A percentile compares a stretch with the other conserved stretches of the same genome.
Conservation (phyloP, 2,888 invertebrate genomes). For the Seira ritae region DNA sequence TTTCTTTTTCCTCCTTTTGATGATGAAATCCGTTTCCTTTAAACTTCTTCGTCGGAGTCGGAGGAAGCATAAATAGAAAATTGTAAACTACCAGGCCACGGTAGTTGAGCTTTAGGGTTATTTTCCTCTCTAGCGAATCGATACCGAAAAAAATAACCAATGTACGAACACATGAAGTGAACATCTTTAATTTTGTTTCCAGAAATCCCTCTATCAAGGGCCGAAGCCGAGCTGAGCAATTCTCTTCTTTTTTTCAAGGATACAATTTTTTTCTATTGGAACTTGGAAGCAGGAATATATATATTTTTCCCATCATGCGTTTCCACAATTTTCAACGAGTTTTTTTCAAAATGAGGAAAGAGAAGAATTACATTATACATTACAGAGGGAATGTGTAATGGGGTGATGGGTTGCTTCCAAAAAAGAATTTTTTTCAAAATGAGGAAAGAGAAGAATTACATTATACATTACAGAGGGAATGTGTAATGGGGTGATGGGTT, state of each 20-base stretch:
- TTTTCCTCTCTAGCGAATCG: slow-evolving; percentile 23
- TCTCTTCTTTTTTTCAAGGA: background rate
- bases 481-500: slow-evolving; percentile 8
- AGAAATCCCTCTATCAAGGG: background rate
- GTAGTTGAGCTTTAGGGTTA: slow-evolving; percentile 21
- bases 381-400: slow-evolving; percentile 16
- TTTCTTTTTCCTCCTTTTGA: background rate
- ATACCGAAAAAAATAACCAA: no score
- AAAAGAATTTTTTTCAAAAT: slow-evolving; percentile 46
- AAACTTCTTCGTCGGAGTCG: background rate
- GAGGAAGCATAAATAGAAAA: background rate
- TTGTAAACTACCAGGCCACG: slow-evolving; percentile 19
- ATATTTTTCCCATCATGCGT: slow-evolving; percentile 21
- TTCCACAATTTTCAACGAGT: no score
- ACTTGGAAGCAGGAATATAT: no score
- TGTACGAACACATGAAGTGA: background rate
- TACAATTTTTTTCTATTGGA: background rate
- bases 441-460: slow-evolving; percentile 41
- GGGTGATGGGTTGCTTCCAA: background rate
- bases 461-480: slow-evolving; percentile 20
- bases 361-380: slow-evolving; percentile 42
- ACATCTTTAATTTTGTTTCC: slow-evolving; percentile 13
- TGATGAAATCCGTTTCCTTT: background rate
- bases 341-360: slow-evolving; percentile 42
- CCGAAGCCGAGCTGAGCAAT: no score